A percentile compares a stretch with the other conserved stretches of the same genome.
phyloP scores from a whole-genome alignment of 2,113 vertebrate species.

The Daboia siamensis region DNA sequence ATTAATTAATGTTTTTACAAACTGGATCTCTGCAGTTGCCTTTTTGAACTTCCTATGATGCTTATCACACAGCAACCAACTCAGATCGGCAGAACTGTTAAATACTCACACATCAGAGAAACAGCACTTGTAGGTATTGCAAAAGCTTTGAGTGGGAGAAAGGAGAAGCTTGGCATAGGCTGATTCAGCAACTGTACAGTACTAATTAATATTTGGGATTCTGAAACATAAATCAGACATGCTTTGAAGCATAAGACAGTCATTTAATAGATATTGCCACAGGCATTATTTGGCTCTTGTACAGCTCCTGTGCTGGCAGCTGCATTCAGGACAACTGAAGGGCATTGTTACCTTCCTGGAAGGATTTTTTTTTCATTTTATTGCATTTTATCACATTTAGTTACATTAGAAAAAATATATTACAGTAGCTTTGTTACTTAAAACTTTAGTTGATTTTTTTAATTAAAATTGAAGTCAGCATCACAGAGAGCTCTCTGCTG shows the following conservation, averaged over 20 bases:
- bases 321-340: background rate
- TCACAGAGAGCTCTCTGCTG: background rate
- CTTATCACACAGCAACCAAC: background rate
- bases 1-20: constrained; percentile 16
- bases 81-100: background rate
- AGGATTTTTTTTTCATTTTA: background rate
- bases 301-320: background rate
- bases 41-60: background rate
- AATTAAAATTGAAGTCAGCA: background rate
- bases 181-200: background rate
- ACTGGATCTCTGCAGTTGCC: constrained; percentile 7
- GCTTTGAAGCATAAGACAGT: constrained; percentile 17
- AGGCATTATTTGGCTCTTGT: constrained; percentile 11
- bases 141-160: background rate
- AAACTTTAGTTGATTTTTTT: background rate
- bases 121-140: background rate
- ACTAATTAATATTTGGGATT: constrained; percentile 22
- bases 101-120: background rate
- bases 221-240: constrained; percentile 15
- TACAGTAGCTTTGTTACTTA: background rate
- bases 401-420: background rate
- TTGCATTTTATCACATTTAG: background rate
- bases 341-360: constrained; percentile 10
- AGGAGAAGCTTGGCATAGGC: background rate
- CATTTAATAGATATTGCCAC: constrained; percentile 6